Evolutionary conservation across 2,113 vertebrate genomes (phyloP).

Genomic region (Saimiri boliviensis): DNA sequence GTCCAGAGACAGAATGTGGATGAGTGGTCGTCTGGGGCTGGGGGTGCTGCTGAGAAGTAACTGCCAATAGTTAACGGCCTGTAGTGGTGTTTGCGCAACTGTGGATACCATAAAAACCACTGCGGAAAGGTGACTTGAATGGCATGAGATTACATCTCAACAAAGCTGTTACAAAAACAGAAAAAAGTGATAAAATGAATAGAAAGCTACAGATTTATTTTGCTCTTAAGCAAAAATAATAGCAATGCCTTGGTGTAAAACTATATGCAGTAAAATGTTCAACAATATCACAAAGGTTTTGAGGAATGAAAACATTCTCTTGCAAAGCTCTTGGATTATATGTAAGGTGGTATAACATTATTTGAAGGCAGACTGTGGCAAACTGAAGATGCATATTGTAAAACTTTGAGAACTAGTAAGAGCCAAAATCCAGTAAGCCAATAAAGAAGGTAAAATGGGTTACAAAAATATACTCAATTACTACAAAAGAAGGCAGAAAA

Average conservation of each 20-base stretch:
- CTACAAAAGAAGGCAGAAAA: not conserved
- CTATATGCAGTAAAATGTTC: no score
- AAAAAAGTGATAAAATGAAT: not conserved
- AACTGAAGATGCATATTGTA: not conserved
- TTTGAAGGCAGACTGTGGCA: not conserved
- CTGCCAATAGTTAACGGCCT: not conserved
- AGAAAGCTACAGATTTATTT: not conserved
- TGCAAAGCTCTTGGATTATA: rapidly evolving
- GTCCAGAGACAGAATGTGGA: not conserved
- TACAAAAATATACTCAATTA: not conserved
- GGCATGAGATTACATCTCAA: rapidly evolving
- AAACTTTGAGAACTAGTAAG: no score
- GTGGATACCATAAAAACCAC: not conserved
- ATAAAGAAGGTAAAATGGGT: rapidly evolving
- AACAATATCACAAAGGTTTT: not conserved
- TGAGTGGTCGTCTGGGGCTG: not conserved
- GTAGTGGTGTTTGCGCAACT: not conserved
- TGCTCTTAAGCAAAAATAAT: not conserved
- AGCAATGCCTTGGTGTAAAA: no score
- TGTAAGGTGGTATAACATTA: not conserved
- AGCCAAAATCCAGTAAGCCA: not conserved
- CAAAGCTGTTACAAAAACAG: not conserved
- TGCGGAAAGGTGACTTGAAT: no score
- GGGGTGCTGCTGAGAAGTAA: not conserved
- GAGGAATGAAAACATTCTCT: rapidly evolving